Conservation (phyloP, 2,797 vertebrate genomes). For the Hydrolagus colliei region DNA sequence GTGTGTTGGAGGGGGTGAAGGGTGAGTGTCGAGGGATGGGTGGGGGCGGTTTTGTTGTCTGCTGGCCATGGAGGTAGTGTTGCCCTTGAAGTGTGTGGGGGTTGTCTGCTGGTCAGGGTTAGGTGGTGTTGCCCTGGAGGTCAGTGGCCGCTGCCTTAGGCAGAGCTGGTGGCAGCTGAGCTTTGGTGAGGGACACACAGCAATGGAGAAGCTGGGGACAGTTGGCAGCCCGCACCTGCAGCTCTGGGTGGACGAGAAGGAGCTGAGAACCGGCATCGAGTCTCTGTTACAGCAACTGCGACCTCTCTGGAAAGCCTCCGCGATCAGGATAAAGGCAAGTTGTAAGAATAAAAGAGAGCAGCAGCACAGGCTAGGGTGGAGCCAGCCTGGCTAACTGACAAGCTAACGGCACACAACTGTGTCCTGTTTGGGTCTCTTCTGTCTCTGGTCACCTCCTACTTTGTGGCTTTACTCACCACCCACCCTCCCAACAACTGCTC, state of each 20-base stretch:
- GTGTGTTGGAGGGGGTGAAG: not conserved
- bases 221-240: not conserved
- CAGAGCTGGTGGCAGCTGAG: not conserved
- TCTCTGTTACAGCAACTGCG: constrained; percentile 24
- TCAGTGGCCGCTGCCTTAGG: not conserved
- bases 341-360: not conserved
- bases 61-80: no score
- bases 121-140: not conserved
- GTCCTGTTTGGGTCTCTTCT: no score
- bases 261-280: constrained; percentile 4
- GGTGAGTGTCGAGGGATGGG: no score
- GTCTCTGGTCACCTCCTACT: no score
- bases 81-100: no score
- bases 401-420: no score
- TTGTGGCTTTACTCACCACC: no score
- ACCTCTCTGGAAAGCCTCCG: constrained; percentile 12
- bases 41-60: no score
- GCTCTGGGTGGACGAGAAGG: constrained; percentile 26
- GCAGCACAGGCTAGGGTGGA: constrained; percentile 10
- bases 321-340: constrained; percentile 33
- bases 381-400: not conserved
- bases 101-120: no score
- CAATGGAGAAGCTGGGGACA: not conserved
- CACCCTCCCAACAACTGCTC: no score
- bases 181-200: not conserved